Evolutionary conservation across 1,140 invertebrate species (phyloP), one percentile per base, ranked within the genome.

Genomic region (Drosophila sechellia): DNA sequence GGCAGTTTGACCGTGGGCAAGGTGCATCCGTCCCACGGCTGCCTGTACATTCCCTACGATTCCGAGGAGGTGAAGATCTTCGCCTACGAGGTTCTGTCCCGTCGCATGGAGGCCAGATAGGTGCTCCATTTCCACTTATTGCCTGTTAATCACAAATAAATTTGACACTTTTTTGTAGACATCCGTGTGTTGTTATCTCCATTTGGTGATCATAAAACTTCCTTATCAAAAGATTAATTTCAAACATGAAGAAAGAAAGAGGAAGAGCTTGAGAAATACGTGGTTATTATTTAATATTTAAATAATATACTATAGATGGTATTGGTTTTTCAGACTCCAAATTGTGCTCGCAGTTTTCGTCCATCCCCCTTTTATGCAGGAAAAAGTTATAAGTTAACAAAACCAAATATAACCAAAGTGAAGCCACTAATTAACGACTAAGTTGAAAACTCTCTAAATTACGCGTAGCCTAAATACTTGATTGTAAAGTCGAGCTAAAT

Each of bases 1-100:
- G 94, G 94, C 35, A 94, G 95, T 61, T 77, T 96, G 66, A 96
- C 95, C 4, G 93, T 96, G 57, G 96, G 96, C 85, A 96, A 96
- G 94, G 92, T 96, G 27, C 95, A 96, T 77, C 94, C 94, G 0
- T 95, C 94, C 46, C 95, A 96, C 71, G 94, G 94, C 25, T 94
- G 93, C 59, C 93, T 95, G 31, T 96, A 96, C 90, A 95, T 96
- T 72, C 95, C 95, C 10, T 96, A 94, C 78, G 94, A 94, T 11
- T 94, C 95, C 2, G 91, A 93, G 27, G 96, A 96, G 91, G 83
- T 95, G n/a, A 89, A 87, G 50, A 71, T 90, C 42, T 69, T 83
- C 3, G 66, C 60, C 37, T 92, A 92, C 55, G 91, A 92, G 55
- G 86, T 92, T 1, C 74, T 90, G 15, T 86, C 75, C 1, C 79